phyloP scores from a whole-genome alignment of 2,113 vertebrate genomes.

The Morone saxatilis region DNA sequence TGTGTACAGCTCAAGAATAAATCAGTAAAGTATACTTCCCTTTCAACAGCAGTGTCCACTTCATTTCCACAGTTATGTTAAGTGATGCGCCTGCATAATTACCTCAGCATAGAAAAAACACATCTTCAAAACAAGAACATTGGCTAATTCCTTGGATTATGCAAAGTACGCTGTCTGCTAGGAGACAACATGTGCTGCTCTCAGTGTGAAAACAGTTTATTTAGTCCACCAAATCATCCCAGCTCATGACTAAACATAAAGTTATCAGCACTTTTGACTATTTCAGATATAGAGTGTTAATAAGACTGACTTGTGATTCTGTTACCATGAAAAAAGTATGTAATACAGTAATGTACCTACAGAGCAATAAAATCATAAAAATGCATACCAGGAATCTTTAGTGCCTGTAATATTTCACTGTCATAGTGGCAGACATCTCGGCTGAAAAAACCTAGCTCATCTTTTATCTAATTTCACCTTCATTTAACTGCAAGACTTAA shows the following conservation, averaged over 20 bases:
- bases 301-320: background rate
- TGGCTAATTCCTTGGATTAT: constrained; percentile 29
- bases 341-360: background rate
- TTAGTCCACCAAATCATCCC: constrained; percentile 7
- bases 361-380: background rate
- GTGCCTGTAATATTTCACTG: background rate
- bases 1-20: background rate
- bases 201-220: constrained; percentile 42
- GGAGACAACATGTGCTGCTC: constrained; percentile 33
- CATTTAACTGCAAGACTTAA: background rate
- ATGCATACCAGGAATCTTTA: background rate
- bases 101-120: background rate
- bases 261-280: constrained; percentile 13
- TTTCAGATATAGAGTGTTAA: background rate
- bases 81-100: constrained; percentile 25
- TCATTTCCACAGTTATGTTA: background rate
- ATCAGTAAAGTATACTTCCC: background rate
- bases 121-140: constrained; percentile 47
- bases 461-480: background rate
- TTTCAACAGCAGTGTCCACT: background rate
- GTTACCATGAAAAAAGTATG: background rate
- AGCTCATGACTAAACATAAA: constrained; percentile 39
- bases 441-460: background rate
- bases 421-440: background rate
- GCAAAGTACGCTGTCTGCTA: constrained; percentile 18